Evolutionary conservation across 2,888 invertebrate genomes (phyloP).

Genomic region (Deilephila porcellus): DNA sequence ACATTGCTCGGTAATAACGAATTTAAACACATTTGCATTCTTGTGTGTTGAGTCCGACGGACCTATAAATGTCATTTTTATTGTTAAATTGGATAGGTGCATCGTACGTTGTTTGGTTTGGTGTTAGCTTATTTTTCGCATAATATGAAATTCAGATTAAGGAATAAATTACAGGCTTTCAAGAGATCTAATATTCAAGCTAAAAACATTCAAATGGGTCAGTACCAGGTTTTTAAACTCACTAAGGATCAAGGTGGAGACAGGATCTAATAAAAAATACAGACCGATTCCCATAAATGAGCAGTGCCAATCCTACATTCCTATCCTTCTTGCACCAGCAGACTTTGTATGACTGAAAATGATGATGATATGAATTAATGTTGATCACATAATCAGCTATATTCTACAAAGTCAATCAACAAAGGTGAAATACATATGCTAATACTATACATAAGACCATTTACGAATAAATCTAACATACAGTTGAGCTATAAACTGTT

Average conservation of each 20-base stretch:
- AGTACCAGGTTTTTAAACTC: too few relatives aligned
- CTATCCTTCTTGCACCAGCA: too few relatives aligned
- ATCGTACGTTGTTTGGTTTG: not conserved
- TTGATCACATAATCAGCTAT: too few relatives aligned
- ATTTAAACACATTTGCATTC: constrained; percentile 23
- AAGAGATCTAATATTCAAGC: too few relatives aligned
- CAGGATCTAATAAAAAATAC: too few relatives aligned
- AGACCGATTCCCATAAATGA: too few relatives aligned
- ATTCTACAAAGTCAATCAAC: not conserved
- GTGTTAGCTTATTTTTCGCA: not conserved
- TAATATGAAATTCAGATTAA: not conserved
- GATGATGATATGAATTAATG: too few relatives aligned
- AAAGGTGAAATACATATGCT: not conserved
- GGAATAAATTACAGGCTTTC: too few relatives aligned
- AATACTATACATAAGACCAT: not conserved
- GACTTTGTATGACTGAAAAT: too few relatives aligned
- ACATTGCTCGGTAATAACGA: constrained; percentile 14
- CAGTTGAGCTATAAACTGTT: constrained; percentile 36
- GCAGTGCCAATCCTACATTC: too few relatives aligned
- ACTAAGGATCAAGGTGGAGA: too few relatives aligned
- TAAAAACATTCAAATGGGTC: too few relatives aligned
- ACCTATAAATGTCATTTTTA: not conserved
- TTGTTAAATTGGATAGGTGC: not conserved
- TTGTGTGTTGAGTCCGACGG: constrained; percentile 20
- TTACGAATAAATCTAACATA: not conserved